Percentiles rank a stretch among this genome's conserved stretches.
Conservation (phyloP, 2,113 vertebrate genomes). For the Tursiops truncatus region DNA sequence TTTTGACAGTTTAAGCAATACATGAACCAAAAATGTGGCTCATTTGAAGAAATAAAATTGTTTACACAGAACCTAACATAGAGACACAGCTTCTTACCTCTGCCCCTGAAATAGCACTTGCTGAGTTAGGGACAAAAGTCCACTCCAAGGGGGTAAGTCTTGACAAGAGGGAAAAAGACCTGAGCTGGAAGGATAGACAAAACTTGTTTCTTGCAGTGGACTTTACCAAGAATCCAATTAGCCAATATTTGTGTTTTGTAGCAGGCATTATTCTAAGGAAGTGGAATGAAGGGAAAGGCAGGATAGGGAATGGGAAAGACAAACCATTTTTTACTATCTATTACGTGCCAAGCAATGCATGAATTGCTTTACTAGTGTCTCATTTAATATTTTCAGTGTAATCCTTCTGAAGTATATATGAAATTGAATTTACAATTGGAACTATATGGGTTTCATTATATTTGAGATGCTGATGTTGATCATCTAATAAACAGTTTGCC, state of each 20-base stretch:
- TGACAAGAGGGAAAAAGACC: neutral
- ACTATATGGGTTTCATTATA: neutral
- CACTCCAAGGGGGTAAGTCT: neutral
- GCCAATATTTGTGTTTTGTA: neutral
- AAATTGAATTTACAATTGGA: neutral
- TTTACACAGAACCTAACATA: neutral
- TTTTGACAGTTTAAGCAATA: conserved; percentile 36
- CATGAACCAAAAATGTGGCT: neutral
- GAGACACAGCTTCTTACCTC: neutral
- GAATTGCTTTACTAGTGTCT: neutral
- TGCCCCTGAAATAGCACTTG: neutral
- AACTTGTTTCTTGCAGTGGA: neutral
- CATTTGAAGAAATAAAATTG: conserved; percentile 34
- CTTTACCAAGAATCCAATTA: neutral
- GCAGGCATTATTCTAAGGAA: neutral
- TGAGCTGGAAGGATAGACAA: neutral
- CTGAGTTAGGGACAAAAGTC: neutral
- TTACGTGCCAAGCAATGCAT: neutral
- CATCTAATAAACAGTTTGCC: neutral
- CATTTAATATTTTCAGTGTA: neutral
- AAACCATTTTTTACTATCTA: neutral
- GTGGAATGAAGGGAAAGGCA: neutral
- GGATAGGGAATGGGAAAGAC: neutral
- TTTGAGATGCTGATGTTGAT: neutral
- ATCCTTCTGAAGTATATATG: neutral